Base-by-base conservation (phyloP, 2,113 vertebrate species). In the Sebastes fasciatus region DNA sequence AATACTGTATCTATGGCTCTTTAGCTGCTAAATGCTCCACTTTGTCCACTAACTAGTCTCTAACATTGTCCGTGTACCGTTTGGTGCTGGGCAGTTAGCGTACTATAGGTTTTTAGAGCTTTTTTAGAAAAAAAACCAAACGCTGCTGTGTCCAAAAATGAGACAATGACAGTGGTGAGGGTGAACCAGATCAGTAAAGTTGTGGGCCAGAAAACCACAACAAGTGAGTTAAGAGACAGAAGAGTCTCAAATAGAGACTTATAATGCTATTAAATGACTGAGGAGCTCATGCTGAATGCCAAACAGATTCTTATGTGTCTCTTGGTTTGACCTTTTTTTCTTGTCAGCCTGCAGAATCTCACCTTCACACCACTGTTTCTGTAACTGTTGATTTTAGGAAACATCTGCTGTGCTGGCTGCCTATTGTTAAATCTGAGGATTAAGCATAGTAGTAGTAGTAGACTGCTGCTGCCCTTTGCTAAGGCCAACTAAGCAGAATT, bases 341-440 rank as follows among this genome's bases (percentile, higher is more conserved):
- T 45, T n/a, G 13, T 52, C 51, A 6, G n/a, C 45, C 58, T 80
- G 26, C 60, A 51, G 8, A 17, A 21, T 40, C 23, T 77, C 66
- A 64, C 43, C 65, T 60, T 68, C 21, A 69, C 21, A 11, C 10
- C 19, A 26, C 14, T 60, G 26, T 54, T 49, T 42, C 48, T 73
- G 46, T 63, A 45, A 80, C 14, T 21, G 52, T 81, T 12, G 17
- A 43, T 57, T 60, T 64, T 34, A 21, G 51, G 61, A 78, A 64
- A 76, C 68, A 57, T 80, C 49, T 80, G 75, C 57, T 80, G 61
- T 71, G 68, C 49, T 60, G 7, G 19, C 58, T 60, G 46, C 68
- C 52, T 34, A 16, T 69, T 79, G 48, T 79, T 71, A 67, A 69
- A 5, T 63, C 79, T n/a, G 26, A 55, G 65, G 65, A 74, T 83